Conservation (phyloP, 2,113 vertebrate genomes). For the Phainopepla nitens region DNA sequence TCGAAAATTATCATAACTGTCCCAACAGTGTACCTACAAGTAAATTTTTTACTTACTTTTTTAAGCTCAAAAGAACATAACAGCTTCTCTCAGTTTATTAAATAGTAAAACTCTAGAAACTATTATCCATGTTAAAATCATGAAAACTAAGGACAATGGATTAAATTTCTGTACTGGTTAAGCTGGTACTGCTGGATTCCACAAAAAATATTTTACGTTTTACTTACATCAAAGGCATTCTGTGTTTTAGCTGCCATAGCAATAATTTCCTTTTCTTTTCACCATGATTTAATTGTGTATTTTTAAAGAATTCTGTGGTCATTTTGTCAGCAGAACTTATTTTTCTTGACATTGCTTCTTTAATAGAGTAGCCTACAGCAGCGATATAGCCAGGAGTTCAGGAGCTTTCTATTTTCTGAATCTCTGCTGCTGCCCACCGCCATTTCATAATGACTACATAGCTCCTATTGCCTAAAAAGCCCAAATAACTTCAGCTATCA, state of each 20-base stretch:
- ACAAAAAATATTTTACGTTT: background rate
- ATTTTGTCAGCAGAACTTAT: background rate
- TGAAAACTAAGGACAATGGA: background rate
- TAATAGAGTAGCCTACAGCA: background rate
- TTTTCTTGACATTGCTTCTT: background rate
- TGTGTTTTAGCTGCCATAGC: constrained; percentile 11
- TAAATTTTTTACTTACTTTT: background rate
- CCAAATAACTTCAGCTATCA: background rate
- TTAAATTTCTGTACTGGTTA: background rate
- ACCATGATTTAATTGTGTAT: background rate
- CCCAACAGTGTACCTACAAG: background rate
- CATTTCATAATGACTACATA: background rate
- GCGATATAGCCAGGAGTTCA: background rate
- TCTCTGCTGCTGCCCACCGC: background rate
- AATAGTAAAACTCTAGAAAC: background rate
- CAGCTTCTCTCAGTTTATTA: background rate
- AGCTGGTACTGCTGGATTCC: background rate
- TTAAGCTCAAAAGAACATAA: background rate
- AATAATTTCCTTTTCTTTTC: background rate
- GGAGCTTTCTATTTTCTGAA: background rate
- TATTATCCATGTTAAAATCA: background rate
- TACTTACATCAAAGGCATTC: background rate
- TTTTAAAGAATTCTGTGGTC: background rate
- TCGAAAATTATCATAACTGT: background rate
- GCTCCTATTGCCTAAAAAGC: background rate